Conservation (phyloP, 2,797 vertebrate species). For the Gadopsis marmoratus region DNA sequence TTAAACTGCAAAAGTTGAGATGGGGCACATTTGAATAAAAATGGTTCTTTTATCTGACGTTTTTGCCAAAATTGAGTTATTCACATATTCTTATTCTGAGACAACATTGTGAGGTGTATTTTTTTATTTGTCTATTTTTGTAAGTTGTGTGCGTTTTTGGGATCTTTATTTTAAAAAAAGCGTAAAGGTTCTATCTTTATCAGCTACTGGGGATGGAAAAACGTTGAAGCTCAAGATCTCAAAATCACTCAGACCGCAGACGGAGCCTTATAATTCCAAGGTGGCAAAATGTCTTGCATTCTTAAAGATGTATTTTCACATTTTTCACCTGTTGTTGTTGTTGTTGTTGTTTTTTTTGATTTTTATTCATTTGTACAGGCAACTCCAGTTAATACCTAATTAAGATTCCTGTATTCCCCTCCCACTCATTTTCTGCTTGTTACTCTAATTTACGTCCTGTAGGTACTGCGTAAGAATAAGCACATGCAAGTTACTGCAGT, state of each 20-base stretch:
- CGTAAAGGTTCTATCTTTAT: no score
- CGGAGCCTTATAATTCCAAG: no score
- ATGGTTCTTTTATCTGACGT: not conserved
- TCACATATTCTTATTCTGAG: no score
- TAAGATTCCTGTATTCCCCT: constrained; percentile 44
- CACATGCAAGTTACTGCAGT: constrained; percentile 8
- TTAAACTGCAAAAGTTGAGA: constrained; percentile 13
- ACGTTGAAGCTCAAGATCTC: no score
- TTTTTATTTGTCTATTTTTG: no score
- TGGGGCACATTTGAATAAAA: not conserved
- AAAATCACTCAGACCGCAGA: no score
- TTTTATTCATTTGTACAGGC: constrained; percentile 17
- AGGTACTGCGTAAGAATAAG: constrained; percentile 27
- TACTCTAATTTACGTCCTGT: constrained; percentile 36
- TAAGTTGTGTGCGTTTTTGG: no score
- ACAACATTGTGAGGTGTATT: no score
- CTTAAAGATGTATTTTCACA: not conserved
- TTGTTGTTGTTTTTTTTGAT: not conserved
- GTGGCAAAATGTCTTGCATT: not conserved
- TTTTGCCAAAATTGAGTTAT: no score
- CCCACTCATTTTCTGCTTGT: constrained; percentile 45
- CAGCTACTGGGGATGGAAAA: no score
- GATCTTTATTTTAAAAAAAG: no score
- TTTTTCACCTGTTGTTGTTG: not conserved
- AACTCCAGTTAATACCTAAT: constrained; percentile 52